Conservation (phyloP, 2,797 vertebrate species). For the Bradypus variegatus region DNA sequence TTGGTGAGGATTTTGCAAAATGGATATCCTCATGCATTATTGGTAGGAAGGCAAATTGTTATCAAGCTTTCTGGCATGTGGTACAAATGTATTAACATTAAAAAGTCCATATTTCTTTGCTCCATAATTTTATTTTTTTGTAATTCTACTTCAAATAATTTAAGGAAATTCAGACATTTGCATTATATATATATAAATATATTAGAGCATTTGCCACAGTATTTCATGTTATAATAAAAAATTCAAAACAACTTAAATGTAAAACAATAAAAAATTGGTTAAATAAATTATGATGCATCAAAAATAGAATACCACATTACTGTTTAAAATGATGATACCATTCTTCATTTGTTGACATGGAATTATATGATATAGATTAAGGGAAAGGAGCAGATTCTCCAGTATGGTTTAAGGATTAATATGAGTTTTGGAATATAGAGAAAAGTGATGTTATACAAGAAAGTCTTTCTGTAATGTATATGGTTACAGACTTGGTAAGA, state of each 20-base stretch:
- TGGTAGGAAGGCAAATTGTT: too few relatives aligned
- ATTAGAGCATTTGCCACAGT: neutral
- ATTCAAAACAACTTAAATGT: constrained; percentile 5
- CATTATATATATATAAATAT: neutral
- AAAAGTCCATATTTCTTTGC: too few relatives aligned
- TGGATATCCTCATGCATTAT: too few relatives aligned
- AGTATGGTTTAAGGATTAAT: neutral
- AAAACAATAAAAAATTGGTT: neutral
- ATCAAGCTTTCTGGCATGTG: too few relatives aligned
- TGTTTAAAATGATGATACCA: constrained; percentile 11
- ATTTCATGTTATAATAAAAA: neutral
- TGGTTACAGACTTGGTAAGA: neutral
- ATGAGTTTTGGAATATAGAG: neutral
- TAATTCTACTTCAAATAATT: neutral
- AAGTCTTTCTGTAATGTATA: neutral
- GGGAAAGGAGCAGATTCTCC: neutral
- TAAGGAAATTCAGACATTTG: neutral
- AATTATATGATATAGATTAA: neutral
- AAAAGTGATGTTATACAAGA: neutral
- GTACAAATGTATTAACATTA: too few relatives aligned
- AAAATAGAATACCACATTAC: neutral
- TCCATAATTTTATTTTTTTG: neutral
- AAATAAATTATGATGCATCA: neutral
- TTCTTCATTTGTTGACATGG: neutral
- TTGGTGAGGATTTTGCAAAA: too few relatives aligned